phyloP scores from a whole-genome alignment of 2,888 invertebrate species.

The Trachelus tabidus region DNA sequence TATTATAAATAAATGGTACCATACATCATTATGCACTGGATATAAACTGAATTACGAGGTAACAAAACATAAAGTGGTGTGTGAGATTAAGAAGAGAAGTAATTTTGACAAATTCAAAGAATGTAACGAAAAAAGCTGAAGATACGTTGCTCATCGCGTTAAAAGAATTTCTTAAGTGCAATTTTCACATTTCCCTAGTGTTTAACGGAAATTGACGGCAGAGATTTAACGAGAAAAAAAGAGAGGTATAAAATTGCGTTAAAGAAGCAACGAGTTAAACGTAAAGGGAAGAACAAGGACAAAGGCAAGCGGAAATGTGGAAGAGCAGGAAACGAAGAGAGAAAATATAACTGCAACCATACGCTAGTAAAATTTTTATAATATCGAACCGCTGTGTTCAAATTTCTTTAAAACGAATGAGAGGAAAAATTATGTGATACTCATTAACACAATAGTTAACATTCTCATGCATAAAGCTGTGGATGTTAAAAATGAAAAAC shows the following conservation, averaged over 20 bases:
- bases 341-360: slow-evolving; percentile 27
- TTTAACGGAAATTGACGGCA: slow-evolving; percentile 12
- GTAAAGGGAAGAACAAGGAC: slow-evolving; percentile 22
- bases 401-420: slow-evolving; percentile 30
- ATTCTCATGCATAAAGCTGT: not conserved
- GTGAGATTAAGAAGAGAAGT: not conserved
- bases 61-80: not conserved
- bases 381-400: slow-evolving; percentile 50
- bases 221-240: slow-evolving; percentile 18
- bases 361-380: slow-evolving; percentile 40
- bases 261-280: slow-evolving; percentile 1
- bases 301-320: slow-evolving; percentile 19
- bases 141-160: slow-evolving; percentile 44
- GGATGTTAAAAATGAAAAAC: not conserved
- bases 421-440: slow-evolving; percentile 18
- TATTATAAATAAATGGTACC: slow-evolving; percentile 45
- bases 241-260: not conserved
- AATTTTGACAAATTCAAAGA: not conserved
- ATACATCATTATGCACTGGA: slow-evolving; percentile 12
- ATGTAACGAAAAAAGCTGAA: slow-evolving; percentile 15
- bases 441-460: slow-evolving; percentile 13
- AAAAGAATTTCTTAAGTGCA: slow-evolving; percentile 41
- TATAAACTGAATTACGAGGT: not conserved
- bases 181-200: slow-evolving; percentile 46
- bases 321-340: slow-evolving; percentile 14